phyloP scores from a whole-genome alignment of 2,888 invertebrate genomes.

The Mamestra brassicae region DNA sequence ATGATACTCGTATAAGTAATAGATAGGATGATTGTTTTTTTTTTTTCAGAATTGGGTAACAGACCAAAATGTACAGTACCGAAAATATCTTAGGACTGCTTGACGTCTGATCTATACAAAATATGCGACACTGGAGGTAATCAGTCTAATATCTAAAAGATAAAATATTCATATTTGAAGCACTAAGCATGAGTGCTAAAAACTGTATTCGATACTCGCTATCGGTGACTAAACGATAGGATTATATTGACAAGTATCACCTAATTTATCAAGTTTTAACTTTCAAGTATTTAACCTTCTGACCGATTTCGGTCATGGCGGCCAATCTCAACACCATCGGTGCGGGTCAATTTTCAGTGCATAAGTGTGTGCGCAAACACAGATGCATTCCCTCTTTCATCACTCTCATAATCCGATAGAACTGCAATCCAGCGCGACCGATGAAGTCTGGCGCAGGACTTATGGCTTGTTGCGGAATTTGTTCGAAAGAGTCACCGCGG shows the following conservation, averaged over 20 bases:
- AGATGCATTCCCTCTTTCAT: too few species aligned
- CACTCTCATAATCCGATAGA: too few species aligned
- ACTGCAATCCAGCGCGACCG: too few species aligned
- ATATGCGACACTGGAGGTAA: conserved; percentile 23
- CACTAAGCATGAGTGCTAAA: conserved; percentile 15
- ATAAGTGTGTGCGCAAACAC: too few species aligned
- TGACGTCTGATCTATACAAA: background rate
- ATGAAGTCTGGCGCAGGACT: too few species aligned
- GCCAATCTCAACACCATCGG: too few species aligned
- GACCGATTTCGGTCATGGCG: too few species aligned
- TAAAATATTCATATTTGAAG: conserved; percentile 19
- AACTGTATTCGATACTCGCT: conserved; percentile 1
- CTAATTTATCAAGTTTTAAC: background rate
- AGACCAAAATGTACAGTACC: background rate
- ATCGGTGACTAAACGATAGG: conserved; percentile 31
- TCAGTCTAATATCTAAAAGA: conserved; percentile 27
- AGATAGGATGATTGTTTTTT: background rate
- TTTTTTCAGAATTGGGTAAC: background rate
- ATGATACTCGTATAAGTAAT: too few species aligned
- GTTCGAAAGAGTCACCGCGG: too few species aligned
- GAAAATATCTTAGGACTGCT: background rate
- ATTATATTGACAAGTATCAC: background rate
- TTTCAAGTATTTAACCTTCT: background rate
- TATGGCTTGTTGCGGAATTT: too few species aligned
- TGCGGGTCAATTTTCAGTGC: too few species aligned